Percentiles rank a stretch among this genome's conserved stretches.
Evolutionary conservation across 2,797 vertebrate genomes (phyloP).

Genomic region (Scomberomorus guttatus): DNA sequence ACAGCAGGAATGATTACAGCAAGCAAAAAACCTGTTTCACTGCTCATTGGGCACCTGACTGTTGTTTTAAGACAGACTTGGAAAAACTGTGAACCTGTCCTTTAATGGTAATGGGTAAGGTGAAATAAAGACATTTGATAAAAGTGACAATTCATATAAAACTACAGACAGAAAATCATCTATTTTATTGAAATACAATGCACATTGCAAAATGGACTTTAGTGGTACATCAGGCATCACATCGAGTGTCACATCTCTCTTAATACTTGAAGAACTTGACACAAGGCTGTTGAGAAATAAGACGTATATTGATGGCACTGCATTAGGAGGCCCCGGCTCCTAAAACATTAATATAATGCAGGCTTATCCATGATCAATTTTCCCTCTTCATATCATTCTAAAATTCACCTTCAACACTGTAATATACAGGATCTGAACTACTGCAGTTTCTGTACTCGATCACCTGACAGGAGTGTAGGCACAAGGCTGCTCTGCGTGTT

Average conservation of each 20-base stretch:
- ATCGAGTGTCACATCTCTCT: slow-evolving; percentile 3
- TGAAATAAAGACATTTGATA: not conserved
- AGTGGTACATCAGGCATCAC: slow-evolving; percentile 30
- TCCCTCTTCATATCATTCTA: slow-evolving; percentile 15
- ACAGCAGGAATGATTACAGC: too few relatives aligned
- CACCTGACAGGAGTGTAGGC: slow-evolving; percentile 18
- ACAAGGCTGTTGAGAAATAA: slow-evolving; percentile 42
- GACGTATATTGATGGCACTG: slow-evolving; percentile 26
- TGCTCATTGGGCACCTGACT: not conserved
- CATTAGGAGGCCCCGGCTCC: slow-evolving; percentile 34
- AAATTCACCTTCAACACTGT: slow-evolving; percentile 12
- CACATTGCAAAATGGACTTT: slow-evolving; percentile 13
- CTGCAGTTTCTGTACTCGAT: not conserved
- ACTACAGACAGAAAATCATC: slow-evolving; percentile 30
- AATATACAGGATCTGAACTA: slow-evolving; percentile 1
- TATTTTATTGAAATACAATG: slow-evolving; percentile 54
- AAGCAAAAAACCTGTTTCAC: too few relatives aligned
- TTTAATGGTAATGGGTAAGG: too few relatives aligned
- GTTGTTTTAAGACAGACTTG: not conserved
- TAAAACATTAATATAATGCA: slow-evolving; percentile 26
- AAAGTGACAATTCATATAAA: not conserved
- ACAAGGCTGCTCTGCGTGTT: slow-evolving; percentile 20
- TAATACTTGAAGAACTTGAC: not conserved
- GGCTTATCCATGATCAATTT: slow-evolving; percentile 5
- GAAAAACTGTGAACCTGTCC: too few relatives aligned